Conservation (phyloP, 37 sponge, comb jelly and placozoan genomes). For the Lycopodina hypogea region DNA sequence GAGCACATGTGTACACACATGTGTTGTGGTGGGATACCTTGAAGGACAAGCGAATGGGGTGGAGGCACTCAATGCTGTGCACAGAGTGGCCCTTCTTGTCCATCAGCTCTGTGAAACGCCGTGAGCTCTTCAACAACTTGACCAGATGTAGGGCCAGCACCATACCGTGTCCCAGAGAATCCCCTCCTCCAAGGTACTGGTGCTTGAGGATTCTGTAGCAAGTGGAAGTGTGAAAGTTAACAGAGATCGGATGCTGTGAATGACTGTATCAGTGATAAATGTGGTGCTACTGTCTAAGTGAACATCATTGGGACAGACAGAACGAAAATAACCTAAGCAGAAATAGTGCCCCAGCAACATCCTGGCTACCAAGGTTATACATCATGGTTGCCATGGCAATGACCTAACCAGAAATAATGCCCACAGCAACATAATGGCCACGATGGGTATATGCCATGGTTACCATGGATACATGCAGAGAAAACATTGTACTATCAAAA, state of each 20-base stretch:
- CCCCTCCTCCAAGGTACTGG: constrained; percentile 59
- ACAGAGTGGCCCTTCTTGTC: constrained; percentile 17
- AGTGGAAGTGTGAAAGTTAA: neutral
- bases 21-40: too few species aligned
- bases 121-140: constrained; percentile 43
- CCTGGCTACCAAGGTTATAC: too few species aligned
- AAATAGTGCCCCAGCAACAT: too few species aligned
- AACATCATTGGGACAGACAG: neutral
- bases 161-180: constrained; percentile 60
- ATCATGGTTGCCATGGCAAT: too few species aligned
- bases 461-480: too few species aligned
- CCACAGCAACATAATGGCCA: too few species aligned
- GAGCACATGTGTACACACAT: too few species aligned
- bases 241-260: too few species aligned
- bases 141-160: constrained; percentile 62
- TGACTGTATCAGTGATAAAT: neutral
- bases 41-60: constrained; percentile 17
- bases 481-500: too few species aligned
- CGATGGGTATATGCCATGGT: too few species aligned
- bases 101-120: constrained; percentile 48
- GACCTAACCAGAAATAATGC: too few species aligned
- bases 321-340: too few species aligned
- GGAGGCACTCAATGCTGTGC: constrained; percentile 23
- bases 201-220: constrained; percentile 40
- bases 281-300: neutral